Base-by-base conservation (phyloP, 2,888 invertebrate species). In the Tipula unca region DNA sequence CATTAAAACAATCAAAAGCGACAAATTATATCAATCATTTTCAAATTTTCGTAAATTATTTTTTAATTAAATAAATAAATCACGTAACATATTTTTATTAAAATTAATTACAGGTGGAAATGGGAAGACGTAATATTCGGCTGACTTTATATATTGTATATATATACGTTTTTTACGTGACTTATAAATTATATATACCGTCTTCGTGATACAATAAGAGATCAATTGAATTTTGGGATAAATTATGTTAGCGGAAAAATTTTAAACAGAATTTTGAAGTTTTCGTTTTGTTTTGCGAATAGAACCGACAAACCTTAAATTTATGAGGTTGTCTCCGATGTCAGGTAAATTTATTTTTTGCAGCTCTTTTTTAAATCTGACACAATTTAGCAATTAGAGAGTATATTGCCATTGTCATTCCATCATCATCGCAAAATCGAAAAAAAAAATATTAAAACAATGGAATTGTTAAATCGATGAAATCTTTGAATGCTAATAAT, bases 1-100 rank as follows among this genome's bases (percentile, higher is more conserved):
- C 25, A 69, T 69, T 69, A 69, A 69, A 69, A 69, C 69, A 69
- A 69, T 69, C 20, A 69, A 10, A 13, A 69, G 69, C 69, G 69
- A 69, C 69, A 69, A 69, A 69, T 69, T 69, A 69, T 69, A 69
- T 69, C 69, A 69, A 69, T 69, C 69, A 69, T 69, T 69, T 69
- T 69, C 25, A 69, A 69, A 69, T 69, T 69, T 69, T 69, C 10
- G 10, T 69, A 69, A 69, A 69, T 69, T 69, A 69, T 69, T 69
- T 69, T 69, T 69, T 69, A 69, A 69, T 69, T 69, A 69, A 69
- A 69, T 69, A 69, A 20, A 69, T 69, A 69, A 69, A 69, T 69
- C 69, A 69, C 69, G 69, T 69, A 69, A 69, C 25, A 69, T 69
- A 69, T 54, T 54, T 54, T 54, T 54, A n/a, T 54, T 54, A 17